Base-by-base conservation (phyloP, 2,888 invertebrate species). In the Gymnocheta viridis region DNA sequence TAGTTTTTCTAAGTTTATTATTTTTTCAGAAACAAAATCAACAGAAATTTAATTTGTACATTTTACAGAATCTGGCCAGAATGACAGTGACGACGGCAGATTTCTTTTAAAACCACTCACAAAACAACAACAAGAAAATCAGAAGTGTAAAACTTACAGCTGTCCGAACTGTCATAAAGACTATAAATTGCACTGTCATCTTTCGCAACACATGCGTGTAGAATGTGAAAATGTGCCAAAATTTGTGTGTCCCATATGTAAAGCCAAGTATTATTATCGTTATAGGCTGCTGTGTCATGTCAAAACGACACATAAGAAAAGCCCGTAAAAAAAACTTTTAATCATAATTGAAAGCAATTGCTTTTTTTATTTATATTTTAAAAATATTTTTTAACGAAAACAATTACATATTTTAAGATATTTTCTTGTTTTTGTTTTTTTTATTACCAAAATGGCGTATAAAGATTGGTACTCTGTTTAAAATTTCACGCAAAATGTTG, bases 221-320 rank as follows among this genome's bases (percentile, higher is more conserved):
- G 93, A 93, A 87, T 93, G 93, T 83, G 92, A 93, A 54, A 93
- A 93, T 85, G 91, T 92, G 10, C 1, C 5, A 32, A 90, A 90
- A 60, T 93, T 92, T 86, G 87, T 89, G 17, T 93, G 93, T 85
- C 86, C 88, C 7, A 87, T 90, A 60, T 93, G 93, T 85, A 47
- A 80, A n/a, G 88, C 86, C 76, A 88, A 86, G 83, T 90, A 89
- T 83, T 89, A 87, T 82, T 90, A 90, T 82, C 82, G 87, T 44
- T 86, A 84, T 82, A 85, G 85, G 9, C 69, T 88, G 76, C 85
- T 80, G 24, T 85, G 82, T 44, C 88, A 87, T 79, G 82, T 86
- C 12, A 83, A 78, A 80, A 54, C 58, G 32, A 14, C 69, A 5
- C 86, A 86, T 38, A 62, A 62, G 32, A 27, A n/a, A n/a, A n/a